Conservation (phyloP, 2,888 invertebrate genomes). For the Mythimna impura region DNA sequence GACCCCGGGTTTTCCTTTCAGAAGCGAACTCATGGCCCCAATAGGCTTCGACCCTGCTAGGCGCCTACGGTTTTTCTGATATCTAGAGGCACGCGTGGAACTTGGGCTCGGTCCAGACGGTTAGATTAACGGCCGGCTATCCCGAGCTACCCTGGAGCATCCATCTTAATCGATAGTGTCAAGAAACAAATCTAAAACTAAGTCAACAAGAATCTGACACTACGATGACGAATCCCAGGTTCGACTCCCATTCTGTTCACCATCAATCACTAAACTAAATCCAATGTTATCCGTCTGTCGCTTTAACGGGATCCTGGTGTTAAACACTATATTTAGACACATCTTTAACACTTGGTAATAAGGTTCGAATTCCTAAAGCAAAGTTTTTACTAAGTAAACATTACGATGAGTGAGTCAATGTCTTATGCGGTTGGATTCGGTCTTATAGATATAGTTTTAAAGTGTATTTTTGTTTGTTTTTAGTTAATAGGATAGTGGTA, state of each 20-base stretch:
- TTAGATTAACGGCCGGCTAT: too few species aligned
- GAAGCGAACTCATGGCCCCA: too few species aligned
- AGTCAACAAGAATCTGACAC: conserved; percentile 35
- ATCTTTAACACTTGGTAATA: conserved; percentile 27
- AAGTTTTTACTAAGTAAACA: conserved; percentile 42
- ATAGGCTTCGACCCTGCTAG: too few species aligned
- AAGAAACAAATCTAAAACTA: conserved; percentile 21
- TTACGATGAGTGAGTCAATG: conserved; percentile 30
- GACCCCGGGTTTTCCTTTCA: too few species aligned
- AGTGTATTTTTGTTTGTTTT: conserved; percentile 41
- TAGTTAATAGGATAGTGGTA: not conserved
- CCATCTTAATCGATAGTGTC: not conserved
- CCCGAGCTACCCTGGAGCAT: too few species aligned
- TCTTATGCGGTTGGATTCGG: conserved; percentile 10
- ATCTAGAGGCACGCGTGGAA: too few species aligned
- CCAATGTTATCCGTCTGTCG: conserved; percentile 67
- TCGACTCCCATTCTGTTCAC: conserved; percentile 53
- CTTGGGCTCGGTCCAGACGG: too few species aligned
- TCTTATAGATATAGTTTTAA: conserved; percentile 18
- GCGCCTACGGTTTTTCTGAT: too few species aligned
- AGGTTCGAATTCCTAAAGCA: conserved; percentile 30
- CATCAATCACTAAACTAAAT: conserved; percentile 64
- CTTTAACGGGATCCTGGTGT: conserved; percentile 67
- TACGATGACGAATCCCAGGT: conserved; percentile 60
- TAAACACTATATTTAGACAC: conserved; percentile 53